Evolutionary conservation across 2,888 invertebrate species (phyloP), one percentile per base, ranked within the genome.

Genomic region (Trachelus troglodyta): DNA sequence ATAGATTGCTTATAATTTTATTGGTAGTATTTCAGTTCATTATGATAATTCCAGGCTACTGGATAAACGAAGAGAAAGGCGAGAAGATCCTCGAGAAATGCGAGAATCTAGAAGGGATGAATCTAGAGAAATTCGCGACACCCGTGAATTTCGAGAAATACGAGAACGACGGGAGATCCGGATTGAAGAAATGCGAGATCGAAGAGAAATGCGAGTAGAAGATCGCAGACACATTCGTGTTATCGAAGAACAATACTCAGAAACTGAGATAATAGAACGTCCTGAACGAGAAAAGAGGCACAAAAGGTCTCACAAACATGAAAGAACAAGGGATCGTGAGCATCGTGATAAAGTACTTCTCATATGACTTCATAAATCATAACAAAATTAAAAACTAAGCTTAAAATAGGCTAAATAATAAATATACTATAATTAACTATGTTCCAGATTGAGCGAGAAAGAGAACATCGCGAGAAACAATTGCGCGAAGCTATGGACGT

Each of bases 291-390:
- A 90, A 34, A 91, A 91, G 73, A 87, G 91, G 4, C 91, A 90
- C 79, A 91, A 91, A 79, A 85, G 90, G 69, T 90, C 90, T 73
- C 90, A 90, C 94, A 84, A 95, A 94, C 91, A 94, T 93, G 87
- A 96, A 6, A 83, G 90, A 73, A 81, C 78, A 6, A 89, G 95
- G 86, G 95, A 95, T 79, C 93, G 92, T 77, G 92, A 92, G 74
- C 56, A 56, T 9, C 88, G 86, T 33, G 90, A 90, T 33, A 88
- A 89, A 76, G 56, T 56, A 56, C 4, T 56, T 23, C 9, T 23
- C 23, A 56, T 56, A 56, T 56, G 56, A 1, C 0, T 56, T 56
- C 9, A 56, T 56, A 56, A 56, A 23, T 6, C 56, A 56, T 9
- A 23, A 56, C 9, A 56, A 56, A 56, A 56, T 56, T 56, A 23